Evolutionary conservation across 1,140 invertebrate genomes (phyloP).

Genomic region (Diuraphis noxia): DNA sequence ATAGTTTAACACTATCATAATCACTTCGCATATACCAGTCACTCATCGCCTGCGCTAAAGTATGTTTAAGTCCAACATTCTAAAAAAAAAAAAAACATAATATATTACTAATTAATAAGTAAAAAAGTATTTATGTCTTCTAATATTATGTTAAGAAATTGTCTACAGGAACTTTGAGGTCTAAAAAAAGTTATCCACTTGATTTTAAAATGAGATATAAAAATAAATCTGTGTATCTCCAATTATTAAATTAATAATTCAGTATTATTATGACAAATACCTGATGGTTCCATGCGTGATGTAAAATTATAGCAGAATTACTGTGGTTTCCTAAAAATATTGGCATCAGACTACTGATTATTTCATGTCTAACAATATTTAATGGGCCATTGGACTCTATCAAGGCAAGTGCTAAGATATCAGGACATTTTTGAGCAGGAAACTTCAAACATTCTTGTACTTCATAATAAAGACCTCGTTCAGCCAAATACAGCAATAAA

Average conservation of each 20-base stretch:
- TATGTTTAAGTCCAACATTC: slow-evolving; percentile 71
- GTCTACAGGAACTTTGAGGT: not conserved
- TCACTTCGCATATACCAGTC: slow-evolving; percentile 94
- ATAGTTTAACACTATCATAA: slow-evolving; percentile 88
- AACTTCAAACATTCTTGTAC: slow-evolving; percentile 91
- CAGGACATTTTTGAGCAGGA: slow-evolving; percentile 90
- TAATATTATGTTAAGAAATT: not conserved
- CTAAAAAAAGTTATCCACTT: not conserved
- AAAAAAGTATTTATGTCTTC: not conserved
- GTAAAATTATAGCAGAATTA: slow-evolving; percentile 90
- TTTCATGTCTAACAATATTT: slow-evolving; percentile 77
- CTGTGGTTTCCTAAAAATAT: slow-evolving; percentile 93
- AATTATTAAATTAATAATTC: no score
- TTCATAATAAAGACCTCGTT: slow-evolving; percentile 77
- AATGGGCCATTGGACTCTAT: slow-evolving; percentile 80
- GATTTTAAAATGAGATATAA: no score
- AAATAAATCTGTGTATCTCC: no score
- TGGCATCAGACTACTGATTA: slow-evolving; percentile 82
- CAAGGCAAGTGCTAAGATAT: slow-evolving; percentile 84
- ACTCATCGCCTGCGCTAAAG: slow-evolving; percentile 95
- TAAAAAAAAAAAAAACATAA: not conserved
- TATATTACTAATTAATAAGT: not conserved
- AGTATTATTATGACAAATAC: slow-evolving; percentile 54
- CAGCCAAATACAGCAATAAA: slow-evolving; percentile 81
- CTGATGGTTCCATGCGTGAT: slow-evolving; percentile 89